Evolutionary conservation across 2,888 invertebrate species (phyloP).

Genomic region (Acrobasis repandana): DNA sequence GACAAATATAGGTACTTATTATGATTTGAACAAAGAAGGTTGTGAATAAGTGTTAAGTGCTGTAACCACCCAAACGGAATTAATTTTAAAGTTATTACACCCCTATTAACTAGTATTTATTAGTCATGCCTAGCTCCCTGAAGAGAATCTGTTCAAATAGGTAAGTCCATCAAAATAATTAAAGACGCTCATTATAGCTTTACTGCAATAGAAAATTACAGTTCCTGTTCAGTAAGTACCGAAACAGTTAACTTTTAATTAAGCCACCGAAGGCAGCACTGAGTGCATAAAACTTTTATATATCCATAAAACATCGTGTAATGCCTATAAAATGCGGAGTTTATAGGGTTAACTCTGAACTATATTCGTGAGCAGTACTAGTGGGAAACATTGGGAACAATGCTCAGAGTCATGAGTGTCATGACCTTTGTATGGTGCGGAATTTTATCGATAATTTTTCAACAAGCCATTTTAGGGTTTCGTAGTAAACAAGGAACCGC

Average conservation of each 20-base stretch:
- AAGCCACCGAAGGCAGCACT: conserved; percentile 20
- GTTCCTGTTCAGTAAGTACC: conserved; percentile 3
- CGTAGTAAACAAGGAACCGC: too few relatives aligned
- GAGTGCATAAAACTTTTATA: conserved; percentile 23
- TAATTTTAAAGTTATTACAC: conserved; percentile 5
- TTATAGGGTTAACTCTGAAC: conserved; percentile 26
- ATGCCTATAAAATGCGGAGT: conserved; percentile 27
- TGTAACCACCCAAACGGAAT: conserved; percentile 1
- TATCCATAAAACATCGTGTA: conserved; percentile 22
- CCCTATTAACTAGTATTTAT: conserved; percentile 5
- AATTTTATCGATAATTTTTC: too few relatives aligned
- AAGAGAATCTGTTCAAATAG: conserved; percentile 10
- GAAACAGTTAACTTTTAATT: conserved; percentile 24
- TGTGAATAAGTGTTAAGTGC: background rate
- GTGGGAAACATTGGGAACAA: background rate
- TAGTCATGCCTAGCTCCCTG: background rate
- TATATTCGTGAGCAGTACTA: conserved; percentile 23
- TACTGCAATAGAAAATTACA: conserved; percentile 17
- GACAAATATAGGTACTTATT: too few relatives aligned
- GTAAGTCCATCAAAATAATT: conserved; percentile 17
- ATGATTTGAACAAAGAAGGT: too few relatives aligned
- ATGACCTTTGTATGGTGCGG: background rate
- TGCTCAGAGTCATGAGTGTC: background rate
- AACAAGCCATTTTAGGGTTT: too few relatives aligned
- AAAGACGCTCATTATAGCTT: conserved; percentile 16